Conservation (phyloP, 2,888 invertebrate species). For the Patella depressa region DNA sequence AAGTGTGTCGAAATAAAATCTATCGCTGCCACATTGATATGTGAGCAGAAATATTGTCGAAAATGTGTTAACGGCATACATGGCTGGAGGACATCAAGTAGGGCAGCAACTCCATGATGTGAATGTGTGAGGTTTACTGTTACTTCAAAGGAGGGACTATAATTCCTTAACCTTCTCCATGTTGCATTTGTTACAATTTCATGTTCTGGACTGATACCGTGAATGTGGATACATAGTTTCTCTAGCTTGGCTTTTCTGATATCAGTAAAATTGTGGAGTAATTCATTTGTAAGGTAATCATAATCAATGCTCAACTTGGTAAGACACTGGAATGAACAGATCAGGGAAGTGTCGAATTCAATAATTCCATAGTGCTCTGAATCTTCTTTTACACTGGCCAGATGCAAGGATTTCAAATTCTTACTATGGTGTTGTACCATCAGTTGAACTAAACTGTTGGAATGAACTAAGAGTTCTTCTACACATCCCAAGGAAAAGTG, state of each 20-base stretch:
- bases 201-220: slow-evolving; percentile 78
- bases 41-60: slow-evolving; percentile 82
- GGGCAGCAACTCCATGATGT: slow-evolving; percentile 77
- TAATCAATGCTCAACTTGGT: slow-evolving; percentile 75
- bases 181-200: slow-evolving; percentile 78
- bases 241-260: slow-evolving; percentile 51
- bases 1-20: slow-evolving; percentile 73
- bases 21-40: slow-evolving; percentile 76
- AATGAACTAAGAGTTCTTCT: slow-evolving; percentile 74
- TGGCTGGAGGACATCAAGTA: slow-evolving; percentile 79
- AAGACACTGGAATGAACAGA: slow-evolving; percentile 77
- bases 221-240: slow-evolving; percentile 79
- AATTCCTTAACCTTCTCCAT: slow-evolving; percentile 77
- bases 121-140: slow-evolving; percentile 80
- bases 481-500: slow-evolving; percentile 75
- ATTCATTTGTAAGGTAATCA: slow-evolving; percentile 65
- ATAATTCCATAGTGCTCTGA: slow-evolving; percentile 78
- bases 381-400: slow-evolving; percentile 83
- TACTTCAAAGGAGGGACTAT: slow-evolving; percentile 76
- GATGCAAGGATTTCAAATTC: slow-evolving; percentile 77
- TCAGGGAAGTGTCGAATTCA: slow-evolving; percentile 75
- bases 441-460: slow-evolving; percentile 71
- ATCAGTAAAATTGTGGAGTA: slow-evolving; percentile 58
- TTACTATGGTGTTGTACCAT: slow-evolving; percentile 74
- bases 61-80: slow-evolving; percentile 83